phyloP scores from a whole-genome alignment of 2,113 vertebrate species.

The Tiliqua scincoides region DNA sequence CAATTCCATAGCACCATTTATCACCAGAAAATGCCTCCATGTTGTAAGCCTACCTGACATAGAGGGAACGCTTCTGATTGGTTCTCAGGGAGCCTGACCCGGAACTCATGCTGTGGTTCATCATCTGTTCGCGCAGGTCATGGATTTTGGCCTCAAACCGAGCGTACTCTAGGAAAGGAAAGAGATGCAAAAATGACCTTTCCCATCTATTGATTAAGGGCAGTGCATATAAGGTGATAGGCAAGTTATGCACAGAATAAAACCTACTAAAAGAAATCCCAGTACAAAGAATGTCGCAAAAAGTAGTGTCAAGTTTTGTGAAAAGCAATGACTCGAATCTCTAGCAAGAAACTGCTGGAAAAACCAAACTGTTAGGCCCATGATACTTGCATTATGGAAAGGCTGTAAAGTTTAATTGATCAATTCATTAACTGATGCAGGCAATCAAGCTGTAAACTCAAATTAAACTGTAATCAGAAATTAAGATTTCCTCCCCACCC shows the following conservation, averaged over 20 bases:
- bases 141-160: constrained; percentile 99
- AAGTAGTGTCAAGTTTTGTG: background rate
- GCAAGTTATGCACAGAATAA: background rate
- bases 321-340: background rate
- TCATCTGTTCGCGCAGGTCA: constrained; percentile 98
- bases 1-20: constrained; percentile 4
- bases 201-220: background rate
- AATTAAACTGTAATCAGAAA: background rate
- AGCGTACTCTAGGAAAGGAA: constrained; percentile 87
- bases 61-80: constrained; percentile 96
- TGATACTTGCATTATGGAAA: background rate
- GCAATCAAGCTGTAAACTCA: background rate
- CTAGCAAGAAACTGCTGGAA: background rate
- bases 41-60: constrained; percentile 86
- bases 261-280: background rate
- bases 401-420: background rate
- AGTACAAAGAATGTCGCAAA: background rate
- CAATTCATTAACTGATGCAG: background rate
- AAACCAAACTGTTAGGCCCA: background rate
- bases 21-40: accelerated
- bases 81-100: constrained; percentile 95
- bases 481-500: background rate
- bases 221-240: background rate
- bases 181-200: constrained; percentile 42
- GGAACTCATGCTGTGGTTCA: constrained; percentile 99